Evolutionary conservation across 2,113 vertebrate species (phyloP).

Genomic region (Alethe diademata): DNA sequence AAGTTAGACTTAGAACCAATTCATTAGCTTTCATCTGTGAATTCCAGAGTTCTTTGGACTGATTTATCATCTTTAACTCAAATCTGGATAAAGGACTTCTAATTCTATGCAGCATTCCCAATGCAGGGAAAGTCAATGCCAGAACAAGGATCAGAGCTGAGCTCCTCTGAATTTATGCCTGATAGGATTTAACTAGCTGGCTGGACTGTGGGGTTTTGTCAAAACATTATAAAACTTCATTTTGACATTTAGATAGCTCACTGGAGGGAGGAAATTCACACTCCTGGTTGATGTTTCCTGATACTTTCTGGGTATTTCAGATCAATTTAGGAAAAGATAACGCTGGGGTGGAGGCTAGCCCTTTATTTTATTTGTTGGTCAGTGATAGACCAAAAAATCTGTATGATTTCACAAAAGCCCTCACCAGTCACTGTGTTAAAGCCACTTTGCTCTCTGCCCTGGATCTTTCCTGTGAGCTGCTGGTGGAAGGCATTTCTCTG

Average conservation of each 20-base stretch:
- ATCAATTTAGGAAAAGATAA: neutral
- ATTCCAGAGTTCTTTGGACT: neutral
- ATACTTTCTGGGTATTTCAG: neutral
- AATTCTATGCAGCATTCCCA: neutral
- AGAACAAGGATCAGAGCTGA: neutral
- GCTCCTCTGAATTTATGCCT: neutral
- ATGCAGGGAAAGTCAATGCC: neutral
- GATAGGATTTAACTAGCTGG: neutral
- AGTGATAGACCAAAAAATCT: neutral
- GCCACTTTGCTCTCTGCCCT: neutral
- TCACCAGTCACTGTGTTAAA: neutral
- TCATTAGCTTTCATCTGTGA: neutral
- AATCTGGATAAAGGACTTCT: neutral
- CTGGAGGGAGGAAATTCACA: neutral
- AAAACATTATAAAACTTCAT: neutral
- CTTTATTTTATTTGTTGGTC: neutral
- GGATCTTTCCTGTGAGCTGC: neutral
- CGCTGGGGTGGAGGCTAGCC: rapidly evolving
- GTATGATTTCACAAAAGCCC: neutral
- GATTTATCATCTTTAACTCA: neutral
- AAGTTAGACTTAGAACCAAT: neutral
- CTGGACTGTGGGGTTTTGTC: neutral
- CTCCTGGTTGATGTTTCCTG: neutral
- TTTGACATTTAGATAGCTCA: neutral
- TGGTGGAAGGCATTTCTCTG: neutral